These are phyloP conservation scores for Sicus ferrugineus DNA, from an alignment of 2,888 invertebrate species.

Conservation along the genomic window DNA sequence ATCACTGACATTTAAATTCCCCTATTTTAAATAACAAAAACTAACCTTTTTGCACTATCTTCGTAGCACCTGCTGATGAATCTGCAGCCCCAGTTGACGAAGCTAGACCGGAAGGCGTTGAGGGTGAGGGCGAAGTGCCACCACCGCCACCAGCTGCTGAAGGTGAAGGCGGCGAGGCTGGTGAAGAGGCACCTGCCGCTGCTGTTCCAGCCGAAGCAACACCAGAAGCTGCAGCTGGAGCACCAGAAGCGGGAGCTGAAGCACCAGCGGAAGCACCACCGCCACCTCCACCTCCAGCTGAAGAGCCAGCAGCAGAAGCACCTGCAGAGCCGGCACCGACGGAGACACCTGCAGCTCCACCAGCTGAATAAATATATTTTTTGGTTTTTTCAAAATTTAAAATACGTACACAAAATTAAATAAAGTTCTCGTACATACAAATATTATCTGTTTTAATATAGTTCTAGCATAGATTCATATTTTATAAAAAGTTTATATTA, in stretches of 20 bases:
- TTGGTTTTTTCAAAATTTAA: background rate
- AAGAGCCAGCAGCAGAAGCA: slow-evolving; percentile 15
- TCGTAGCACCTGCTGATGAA: background rate
- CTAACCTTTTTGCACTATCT: too few relatives aligned
- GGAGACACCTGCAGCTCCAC: background rate
- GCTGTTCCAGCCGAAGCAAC: slow-evolving; percentile 24
- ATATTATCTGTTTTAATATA: too few relatives aligned
- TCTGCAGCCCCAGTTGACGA: slow-evolving; percentile 38
- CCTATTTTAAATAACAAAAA: too few relatives aligned
- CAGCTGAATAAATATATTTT: slow-evolving; percentile 1
- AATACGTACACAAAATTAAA: background rate
- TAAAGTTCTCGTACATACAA: too few relatives aligned
- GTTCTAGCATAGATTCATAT: too few relatives aligned
- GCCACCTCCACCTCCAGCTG: slow-evolving; percentile 3
- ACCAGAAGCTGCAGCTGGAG: background rate
- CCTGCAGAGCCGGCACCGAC: slow-evolving; percentile 2
- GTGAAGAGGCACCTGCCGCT: slow-evolving; percentile 12
- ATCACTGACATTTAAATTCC: too few relatives aligned
- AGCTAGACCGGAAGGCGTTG: slow-evolving; percentile 42
- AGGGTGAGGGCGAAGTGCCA: slow-evolving; percentile 8
- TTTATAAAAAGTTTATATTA: too few relatives aligned
- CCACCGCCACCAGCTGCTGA: slow-evolving; percentile 6
- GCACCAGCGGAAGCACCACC: slow-evolving; percentile 1
- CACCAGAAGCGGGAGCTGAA: slow-evolving; percentile 1
- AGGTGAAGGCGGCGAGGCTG: background rate